Base-by-base conservation (phyloP, 1,140 invertebrate genomes). In the Brachystomella parvula region DNA sequence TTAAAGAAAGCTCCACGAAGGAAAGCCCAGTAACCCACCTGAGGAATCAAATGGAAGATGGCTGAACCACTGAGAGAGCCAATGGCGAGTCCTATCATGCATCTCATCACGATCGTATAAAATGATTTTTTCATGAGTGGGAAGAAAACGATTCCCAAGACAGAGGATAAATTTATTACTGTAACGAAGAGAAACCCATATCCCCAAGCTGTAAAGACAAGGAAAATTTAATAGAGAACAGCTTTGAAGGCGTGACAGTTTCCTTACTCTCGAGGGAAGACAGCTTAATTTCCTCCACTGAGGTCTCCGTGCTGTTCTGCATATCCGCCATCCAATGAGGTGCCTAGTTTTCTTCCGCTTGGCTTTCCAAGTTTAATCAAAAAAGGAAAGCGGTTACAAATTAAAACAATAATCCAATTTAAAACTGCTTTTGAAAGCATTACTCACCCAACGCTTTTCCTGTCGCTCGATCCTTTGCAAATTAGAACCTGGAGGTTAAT, bases 81-180 rank as follows among this genome's bases (percentile, higher is more conserved):
- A 26, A 86, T 84, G n/a, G 85, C 86, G 17, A 87, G 75, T 19
- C 85, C 85, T 59, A 87, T 81, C 70, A 87, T 81, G 33, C 82
- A 77, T 31, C 82, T 82, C 67, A 87, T 78, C 1, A 86, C 71
- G 47, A 78, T 72, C 64, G 81, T 79, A 75, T 85, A 87, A 26
- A 79, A 77, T 2, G 74, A 75, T 65, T 82, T 81, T 28, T 81
- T 83, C 71, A 86, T 80, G 35, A 85, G 76, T 2, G 85, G 84
- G 74, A 86, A 78, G 17, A 87, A 78, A 24, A 82, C 71, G 39
- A 84, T 82, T 15, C 86, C 86, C 35, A 81, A 76, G 6, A 87
- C 71, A 0, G 85, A 84, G 63, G 82, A 85, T 33, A 85, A 71
- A 69, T 82, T 85, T 72, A 87, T 85, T 6, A 85, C 69, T 0